Base-by-base conservation (phyloP, 2,888 invertebrate genomes). In the Busseola fusca region DNA sequence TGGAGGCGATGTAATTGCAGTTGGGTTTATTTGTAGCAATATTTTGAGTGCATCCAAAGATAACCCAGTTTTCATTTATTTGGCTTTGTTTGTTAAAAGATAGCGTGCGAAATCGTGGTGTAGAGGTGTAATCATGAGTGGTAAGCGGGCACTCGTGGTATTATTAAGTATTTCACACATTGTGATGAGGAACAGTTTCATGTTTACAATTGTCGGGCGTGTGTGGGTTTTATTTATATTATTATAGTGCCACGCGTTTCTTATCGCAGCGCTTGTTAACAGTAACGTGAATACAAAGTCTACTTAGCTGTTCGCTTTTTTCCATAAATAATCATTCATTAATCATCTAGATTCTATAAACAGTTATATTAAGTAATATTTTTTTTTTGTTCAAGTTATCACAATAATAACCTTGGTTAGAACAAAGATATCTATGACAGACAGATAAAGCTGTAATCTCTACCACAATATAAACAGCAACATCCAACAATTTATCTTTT, bases 211-310 rank as follows among this genome's bases (percentile, higher is more conserved):
- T 73, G 60, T 65, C 64, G 74, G 63, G 58, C 72, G 48, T 78
- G 76, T 81, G 78, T 80, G 80, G 58, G 73, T 85, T 69, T 72
- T 87, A 86, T 85, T 84, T 84, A 83, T 83, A 79, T 85, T 87
- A 75, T 85, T 87, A 87, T 85, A 79, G 60, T 48, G 68, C 72
- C 87, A 81, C 84, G 81, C 80, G 76, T 74, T 70, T 78, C 80
- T 86, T 86, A 84, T 86, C 86, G 64, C 70, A 63, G 71, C 62
- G 64, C 59, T 76, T 54, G 63, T 34, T 56, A 69, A 68, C 72
- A 76, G 65, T 62, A 69, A 82, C 65, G 74, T 70, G 54, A 56
- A 64, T 45, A 69, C 58, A 37, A 60, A 69, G 27, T 73, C 64
- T 60, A 52, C 14, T 12, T 57, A 58, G 27, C 18, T 18, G n/a